phyloP scores from a whole-genome alignment of 2,113 vertebrate species.

The Bungarus multicinctus region DNA sequence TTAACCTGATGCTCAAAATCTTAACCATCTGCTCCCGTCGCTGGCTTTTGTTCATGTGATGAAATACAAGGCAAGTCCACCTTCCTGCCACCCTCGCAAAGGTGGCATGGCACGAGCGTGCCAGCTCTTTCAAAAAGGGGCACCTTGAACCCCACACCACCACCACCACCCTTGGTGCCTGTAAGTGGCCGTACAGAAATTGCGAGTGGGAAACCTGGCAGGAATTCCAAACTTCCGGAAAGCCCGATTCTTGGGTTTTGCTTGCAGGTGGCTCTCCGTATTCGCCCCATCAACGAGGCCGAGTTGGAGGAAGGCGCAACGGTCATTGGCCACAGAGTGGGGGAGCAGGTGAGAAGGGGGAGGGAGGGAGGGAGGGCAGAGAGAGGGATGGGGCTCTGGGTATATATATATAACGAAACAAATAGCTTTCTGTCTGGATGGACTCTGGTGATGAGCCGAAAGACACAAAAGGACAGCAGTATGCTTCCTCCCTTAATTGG shows the following conservation, averaged over 20 bases:
- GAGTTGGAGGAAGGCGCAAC: slow-evolving; percentile 65
- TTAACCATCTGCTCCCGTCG: too few relatives aligned
- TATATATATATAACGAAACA: too few relatives aligned
- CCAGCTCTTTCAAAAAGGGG: not conserved
- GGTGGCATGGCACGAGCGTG: not conserved
- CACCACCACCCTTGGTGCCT: fast-evolving
- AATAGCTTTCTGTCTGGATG: too few relatives aligned
- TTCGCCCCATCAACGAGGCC: slow-evolving; percentile 45
- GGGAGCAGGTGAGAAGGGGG: slow-evolving; percentile 63
- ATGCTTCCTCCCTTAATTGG: too few relatives aligned
- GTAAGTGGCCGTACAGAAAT: not conserved
- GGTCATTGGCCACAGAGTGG: slow-evolving; percentile 45
- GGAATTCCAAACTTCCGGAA: not conserved
- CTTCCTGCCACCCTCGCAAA: not conserved
- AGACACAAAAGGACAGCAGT: too few relatives aligned
- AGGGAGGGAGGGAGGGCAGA: not conserved
- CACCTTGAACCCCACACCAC: not conserved
- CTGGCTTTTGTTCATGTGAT: not conserved
- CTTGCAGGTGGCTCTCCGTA: slow-evolving; percentile 59
- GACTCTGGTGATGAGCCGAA: too few relatives aligned
- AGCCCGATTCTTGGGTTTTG: fast-evolving
- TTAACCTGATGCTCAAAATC: not conserved
- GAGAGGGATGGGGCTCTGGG: not conserved
- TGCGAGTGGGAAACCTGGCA: not conserved
- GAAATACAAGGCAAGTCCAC: not conserved